Base-by-base conservation (phyloP, 2,797 vertebrate genomes). In the Sphenodon punctatus region DNA sequence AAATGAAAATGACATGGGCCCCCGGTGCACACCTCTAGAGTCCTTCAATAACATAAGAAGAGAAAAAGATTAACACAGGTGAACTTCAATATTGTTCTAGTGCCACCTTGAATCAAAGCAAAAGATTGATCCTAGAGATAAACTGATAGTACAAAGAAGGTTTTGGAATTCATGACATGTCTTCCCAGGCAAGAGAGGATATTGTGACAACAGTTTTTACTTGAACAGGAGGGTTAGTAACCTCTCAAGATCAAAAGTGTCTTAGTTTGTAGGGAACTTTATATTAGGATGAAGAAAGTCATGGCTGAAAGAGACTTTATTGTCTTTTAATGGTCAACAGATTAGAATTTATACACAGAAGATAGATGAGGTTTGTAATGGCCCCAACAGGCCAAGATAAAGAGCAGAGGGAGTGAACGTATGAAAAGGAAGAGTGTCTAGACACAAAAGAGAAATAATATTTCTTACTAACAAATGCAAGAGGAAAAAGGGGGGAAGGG, bases 381-480 rank as follows among this genome's bases (percentile, higher is more conserved):
- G 22, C 39, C 72, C 27, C 12, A 25, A 51, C 27, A 20, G 25
- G 16, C 43, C 67, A 53, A 13, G n/a, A 79, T 56, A 68, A 36
- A 59, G 91, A 87, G 71, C 61, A 64, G 72, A 55, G 43, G 73
- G 78, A 79, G 34, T 9, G 12, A 34, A 41, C 27, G n/a, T 69
- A 60, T 66, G 45, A 75, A 89, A 88, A 80, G 78, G 4, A 82
- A 83, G 60, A 56, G 66, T 78, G 43, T 15, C 63, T 86, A 65
- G 65, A 89, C 58, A 49, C 17, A 61, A 38, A 63, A 19, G 53
- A 83, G 75, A n/a, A n/a, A n/a, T n/a, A n/a, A 4, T 3, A 55
- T 68, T 68, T 71, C 32, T 85, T 67, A 67, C 39, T 58, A 42
- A 16, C 3, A 39, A 15, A 16, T 82, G 12, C 48, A 48, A 41